A percentile compares a stretch with the other conserved stretches of the same genome.
These are phyloP conservation scores for Tragulus kanchil DNA, from an alignment of 2,113 vertebrate genomes.

Conservation along the genomic window DNA sequence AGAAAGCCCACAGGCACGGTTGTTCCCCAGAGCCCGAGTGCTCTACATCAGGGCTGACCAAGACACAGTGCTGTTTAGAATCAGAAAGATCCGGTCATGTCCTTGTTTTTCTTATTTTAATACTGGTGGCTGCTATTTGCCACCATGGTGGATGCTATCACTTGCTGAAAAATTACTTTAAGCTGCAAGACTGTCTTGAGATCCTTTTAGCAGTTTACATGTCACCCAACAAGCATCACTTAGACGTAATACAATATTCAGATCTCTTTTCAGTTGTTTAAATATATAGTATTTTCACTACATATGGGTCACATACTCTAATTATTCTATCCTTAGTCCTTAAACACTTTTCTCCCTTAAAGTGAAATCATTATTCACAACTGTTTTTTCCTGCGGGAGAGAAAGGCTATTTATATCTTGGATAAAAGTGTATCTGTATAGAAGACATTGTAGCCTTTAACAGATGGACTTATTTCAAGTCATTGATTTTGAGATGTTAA, in stretches of 20 bases:
- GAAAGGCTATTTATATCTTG: conserved; percentile 56
- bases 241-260: no score
- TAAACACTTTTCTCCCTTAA: background rate
- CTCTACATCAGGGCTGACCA: background rate
- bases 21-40: background rate
- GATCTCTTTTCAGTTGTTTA: no score
- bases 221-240: background rate
- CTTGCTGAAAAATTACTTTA: conserved; percentile 54
- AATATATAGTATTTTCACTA: conserved; percentile 20
- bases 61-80: background rate
- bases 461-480: conserved; percentile 77
- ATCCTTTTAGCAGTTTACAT: conserved; percentile 5
- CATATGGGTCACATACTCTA: background rate
- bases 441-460: conserved; percentile 70
- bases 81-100: background rate
- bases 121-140: conserved; percentile 29
- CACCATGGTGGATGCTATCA: conserved; percentile 49
- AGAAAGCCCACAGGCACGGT: background rate
- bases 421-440: conserved; percentile 65
- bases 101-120: background rate
- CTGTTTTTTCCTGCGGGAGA: background rate
- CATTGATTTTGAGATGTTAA: conserved; percentile 82
- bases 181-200: background rate
- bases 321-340: background rate
- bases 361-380: conserved; percentile 59